Evolutionary conservation across 2,797 vertebrate genomes (phyloP), one percentile per base, ranked within the genome.

Genomic region (Anguilla megastoma): DNA sequence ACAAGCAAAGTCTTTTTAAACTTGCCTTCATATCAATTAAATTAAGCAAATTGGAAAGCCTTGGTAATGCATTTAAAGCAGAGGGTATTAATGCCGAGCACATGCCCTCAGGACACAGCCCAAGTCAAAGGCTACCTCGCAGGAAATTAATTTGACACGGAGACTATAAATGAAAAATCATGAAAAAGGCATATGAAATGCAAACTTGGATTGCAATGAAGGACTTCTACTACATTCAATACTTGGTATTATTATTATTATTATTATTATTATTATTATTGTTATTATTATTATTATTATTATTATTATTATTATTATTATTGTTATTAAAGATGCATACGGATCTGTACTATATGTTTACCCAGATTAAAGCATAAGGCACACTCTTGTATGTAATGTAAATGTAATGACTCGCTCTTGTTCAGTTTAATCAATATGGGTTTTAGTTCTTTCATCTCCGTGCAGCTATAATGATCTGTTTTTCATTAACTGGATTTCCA

Each of bases 131-230:
- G 92, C 88, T 86, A 87, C 58, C 89, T 89, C 89, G 90, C 93
- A 87, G 92, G 93, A 94, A 95, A 96, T 95, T 92, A 95, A 95
- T 95, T 94, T 93, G 92, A 94, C 93, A 76, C 63, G 88, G 82
- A 89, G 69, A 89, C 87, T 86, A 82, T 66, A 89, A 89, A 88
- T 89, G 86, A 85, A 30, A 90, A 88, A 88, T 89, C 89, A 89
- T 84, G 86, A 87, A 88, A 45, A 36, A 18, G 82, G 88, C 87
- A 41, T 87, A 88, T 84, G 45, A 79, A 91, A 89, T 85, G 88
- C 88, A 89, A 89, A 86, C 45, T 86, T 63, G 85, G 90, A 90
- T 91, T 89, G 86, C 89, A 91, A 91, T 88, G 89, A 21, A 0
- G 84, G 50, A 85, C 52, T 21, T 36, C 33, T 24, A 21, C 21